A percentile compares a stretch with the other conserved stretches of the same genome.
Evolutionary conservation across 2,888 invertebrate genomes (phyloP).

Genomic region (Abrostola triplasia): DNA sequence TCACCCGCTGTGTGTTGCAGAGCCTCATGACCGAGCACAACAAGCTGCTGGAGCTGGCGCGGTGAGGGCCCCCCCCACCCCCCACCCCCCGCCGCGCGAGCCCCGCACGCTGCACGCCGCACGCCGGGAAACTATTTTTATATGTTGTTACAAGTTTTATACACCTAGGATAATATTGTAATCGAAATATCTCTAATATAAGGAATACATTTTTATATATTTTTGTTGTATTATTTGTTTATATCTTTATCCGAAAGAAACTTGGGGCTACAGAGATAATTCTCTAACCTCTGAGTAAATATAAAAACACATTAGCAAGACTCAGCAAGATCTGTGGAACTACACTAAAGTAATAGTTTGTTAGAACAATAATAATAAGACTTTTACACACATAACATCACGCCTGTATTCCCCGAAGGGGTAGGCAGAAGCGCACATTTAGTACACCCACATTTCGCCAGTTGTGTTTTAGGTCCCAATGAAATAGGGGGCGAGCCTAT

Average conservation of each 20-base stretch:
- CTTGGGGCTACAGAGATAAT: too few relatives aligned
- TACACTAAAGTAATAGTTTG: too few relatives aligned
- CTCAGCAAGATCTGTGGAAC: too few relatives aligned
- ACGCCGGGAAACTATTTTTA: conserved; percentile 45
- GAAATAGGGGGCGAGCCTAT: too few relatives aligned
- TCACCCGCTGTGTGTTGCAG: conserved; percentile 73
- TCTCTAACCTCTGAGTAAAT: too few relatives aligned
- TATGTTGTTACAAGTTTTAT: conserved; percentile 45
- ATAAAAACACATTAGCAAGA: too few relatives aligned
- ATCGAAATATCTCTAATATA: conserved; percentile 22
- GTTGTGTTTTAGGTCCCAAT: too few relatives aligned
- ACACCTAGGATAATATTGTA: conserved; percentile 20
- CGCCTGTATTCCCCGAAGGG: too few relatives aligned
- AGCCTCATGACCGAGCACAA: conserved; percentile 89
- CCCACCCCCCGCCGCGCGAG: conserved; percentile 35
- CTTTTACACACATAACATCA: too few relatives aligned
- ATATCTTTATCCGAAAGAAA: background rate
- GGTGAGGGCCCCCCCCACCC: conserved; percentile 54
- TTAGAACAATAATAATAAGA: too few relatives aligned
- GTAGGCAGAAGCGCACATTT: too few relatives aligned
- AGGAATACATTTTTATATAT: conserved; percentile 4
- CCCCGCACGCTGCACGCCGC: conserved; percentile 19
- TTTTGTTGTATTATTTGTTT: background rate
- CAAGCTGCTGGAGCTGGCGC: conserved; percentile 81
- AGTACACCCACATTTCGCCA: too few relatives aligned